Base-by-base conservation (phyloP, 2,888 invertebrate genomes). In the Platycheirus albimanus region DNA sequence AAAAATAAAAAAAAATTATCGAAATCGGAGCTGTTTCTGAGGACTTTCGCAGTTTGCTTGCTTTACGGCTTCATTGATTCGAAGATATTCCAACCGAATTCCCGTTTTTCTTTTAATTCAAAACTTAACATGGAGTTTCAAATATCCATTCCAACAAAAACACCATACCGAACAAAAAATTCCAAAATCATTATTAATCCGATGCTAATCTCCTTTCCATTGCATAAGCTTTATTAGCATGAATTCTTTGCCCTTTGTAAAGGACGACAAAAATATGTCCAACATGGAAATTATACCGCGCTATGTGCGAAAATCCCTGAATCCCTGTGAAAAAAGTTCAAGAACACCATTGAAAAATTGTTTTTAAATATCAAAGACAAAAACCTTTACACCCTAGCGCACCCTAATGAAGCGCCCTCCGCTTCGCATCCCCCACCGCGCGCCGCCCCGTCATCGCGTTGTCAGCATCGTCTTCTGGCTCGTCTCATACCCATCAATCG, bases 281-380 rank as follows among this genome's bases (percentile, higher is more conserved):
- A 63, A 72, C 66, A 81, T 77, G 77, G 66, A 81, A 77, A 81
- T 81, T 81, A 41, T 58, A 56, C 61, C 61, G 13, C 61, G 13
- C 63, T 15, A 56, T 63, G 66, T 56, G 66, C 52, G 20, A 81
- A 67, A 77, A 71, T 81, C 77, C 56, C 10, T 13, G 13, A 41
- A 24, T 54, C 71, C 43, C 11, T 47, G 61, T 61, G 41, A 67
- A 72, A 36, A 36, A 76, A 81, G 81, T 81, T 81, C 81, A 81
- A 76, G 70, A 81, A 71, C 76, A 76, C 66, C 70, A 77, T 76
- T 76, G 43, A 66, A 66, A 70, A 71, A 51, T 67, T 76, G 52
- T 75, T 58, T 81, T 76, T 76, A 49, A 67, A 77, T 76, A 81
- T 77, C 76, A 81, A 81, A 81, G 77, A 77, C 71, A 81, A 76